phyloP scores from a whole-genome alignment of 2,797 vertebrate species.

The Alfaro cultratus region DNA sequence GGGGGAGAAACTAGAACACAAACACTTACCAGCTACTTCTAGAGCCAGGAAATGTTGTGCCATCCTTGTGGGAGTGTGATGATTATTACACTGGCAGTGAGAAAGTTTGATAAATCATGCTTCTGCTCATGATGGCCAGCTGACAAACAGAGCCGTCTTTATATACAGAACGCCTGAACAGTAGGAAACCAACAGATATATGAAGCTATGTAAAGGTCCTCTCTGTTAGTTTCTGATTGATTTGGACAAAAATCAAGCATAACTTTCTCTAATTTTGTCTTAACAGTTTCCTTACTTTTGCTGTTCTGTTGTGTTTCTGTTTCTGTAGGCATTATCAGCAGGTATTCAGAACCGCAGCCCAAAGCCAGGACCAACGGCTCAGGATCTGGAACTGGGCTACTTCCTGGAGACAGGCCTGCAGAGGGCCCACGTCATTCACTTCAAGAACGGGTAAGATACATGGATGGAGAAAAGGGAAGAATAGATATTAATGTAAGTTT shows the following conservation, averaged over 20 bases:
- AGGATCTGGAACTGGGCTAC: constrained; percentile 97
- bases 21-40: constrained; percentile 13
- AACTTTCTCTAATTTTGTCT: not conserved
- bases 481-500: not conserved
- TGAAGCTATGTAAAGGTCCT: not conserved
- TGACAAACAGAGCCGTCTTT: constrained; percentile 39
- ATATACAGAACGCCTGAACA: constrained; percentile 25
- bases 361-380: constrained; percentile 91
- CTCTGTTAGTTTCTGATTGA: not conserved
- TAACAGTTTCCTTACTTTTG: not conserved
- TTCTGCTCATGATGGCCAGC: constrained; percentile 32
- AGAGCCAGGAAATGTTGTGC: constrained; percentile 17
- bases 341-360: constrained; percentile 98
- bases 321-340: constrained; percentile 85
- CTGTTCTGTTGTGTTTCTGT: not conserved
- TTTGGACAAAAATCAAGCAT: not conserved
- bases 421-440: constrained; percentile 97
- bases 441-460: constrained; percentile 94
- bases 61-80: constrained; percentile 37
- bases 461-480: not conserved
- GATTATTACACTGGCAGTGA: constrained; percentile 37
- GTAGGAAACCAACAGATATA: not conserved
- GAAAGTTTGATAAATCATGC: constrained; percentile 15
- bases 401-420: constrained; percentile 98
- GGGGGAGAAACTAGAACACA: not conserved